Percentiles rank a stretch among this genome's conserved stretches.
Evolutionary conservation across 1,140 invertebrate species (phyloP).

Genomic region (Drosophila azteca): DNA sequence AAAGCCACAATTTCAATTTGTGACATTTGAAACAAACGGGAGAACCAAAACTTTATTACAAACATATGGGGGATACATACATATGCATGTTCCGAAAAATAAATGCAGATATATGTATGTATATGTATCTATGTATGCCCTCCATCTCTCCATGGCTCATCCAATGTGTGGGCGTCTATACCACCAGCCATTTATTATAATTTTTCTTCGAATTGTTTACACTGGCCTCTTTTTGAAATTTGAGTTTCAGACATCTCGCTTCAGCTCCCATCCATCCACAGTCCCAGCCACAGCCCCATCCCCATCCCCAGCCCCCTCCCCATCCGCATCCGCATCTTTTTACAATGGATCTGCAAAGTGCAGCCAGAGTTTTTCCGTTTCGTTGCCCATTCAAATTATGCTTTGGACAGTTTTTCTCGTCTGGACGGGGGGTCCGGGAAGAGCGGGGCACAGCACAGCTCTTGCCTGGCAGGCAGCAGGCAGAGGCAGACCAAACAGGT

Average conservation of each 20-base stretch:
- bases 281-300: neutral
- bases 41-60: slow-evolving; percentile 40
- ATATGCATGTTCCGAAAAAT: slow-evolving; percentile 20
- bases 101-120: slow-evolving; percentile 48
- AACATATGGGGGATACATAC: slow-evolving; percentile 27
- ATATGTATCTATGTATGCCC: neutral
- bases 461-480: slow-evolving; percentile 40
- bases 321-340: slow-evolving; percentile 3
- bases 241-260: slow-evolving; percentile 49
- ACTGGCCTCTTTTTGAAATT: slow-evolving; percentile 53
- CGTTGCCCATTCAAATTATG: slow-evolving; percentile 41
- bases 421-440: no score
- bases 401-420: slow-evolving; percentile 28
- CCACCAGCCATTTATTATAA: slow-evolving; percentile 48
- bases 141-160: slow-evolving; percentile 12
- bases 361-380: slow-evolving; percentile 32
- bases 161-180: slow-evolving; percentile 50
- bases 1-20: slow-evolving; percentile 64
- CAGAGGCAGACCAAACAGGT: slow-evolving; percentile 60
- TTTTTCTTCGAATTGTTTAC: slow-evolving; percentile 63
- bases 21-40: slow-evolving; percentile 33
- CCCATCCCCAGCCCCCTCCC: no score
- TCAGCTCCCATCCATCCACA: no score
- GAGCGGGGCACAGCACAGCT: neutral
- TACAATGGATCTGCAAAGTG: slow-evolving; percentile 19